Percentiles rank a stretch among this genome's conserved stretches.
Evolutionary conservation across 2,113 vertebrate genomes (phyloP).

Genomic region (Puma concolor): DNA sequence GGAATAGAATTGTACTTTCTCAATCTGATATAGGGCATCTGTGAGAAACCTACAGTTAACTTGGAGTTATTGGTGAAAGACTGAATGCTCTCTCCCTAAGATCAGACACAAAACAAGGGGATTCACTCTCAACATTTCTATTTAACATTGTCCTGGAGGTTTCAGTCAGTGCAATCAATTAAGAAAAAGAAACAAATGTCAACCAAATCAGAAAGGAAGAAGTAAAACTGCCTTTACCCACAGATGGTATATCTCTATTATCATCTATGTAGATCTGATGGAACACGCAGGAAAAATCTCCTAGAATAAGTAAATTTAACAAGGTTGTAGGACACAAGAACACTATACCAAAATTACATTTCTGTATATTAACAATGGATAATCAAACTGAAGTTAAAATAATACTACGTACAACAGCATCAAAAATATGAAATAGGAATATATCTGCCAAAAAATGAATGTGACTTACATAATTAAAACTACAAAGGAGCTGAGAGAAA

Average conservation of each 20-base stretch:
- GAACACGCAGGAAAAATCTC: not conserved
- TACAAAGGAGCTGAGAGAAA: not conserved
- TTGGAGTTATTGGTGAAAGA: not conserved
- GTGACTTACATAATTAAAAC: not conserved
- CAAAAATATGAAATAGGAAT: constrained; percentile 6
- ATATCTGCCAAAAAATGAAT: not conserved
- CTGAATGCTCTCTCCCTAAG: not conserved
- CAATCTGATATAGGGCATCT: not conserved
- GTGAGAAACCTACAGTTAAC: not conserved
- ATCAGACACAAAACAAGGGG: not conserved
- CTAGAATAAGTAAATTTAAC: not conserved
- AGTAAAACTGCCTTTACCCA: not conserved
- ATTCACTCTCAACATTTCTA: not conserved
- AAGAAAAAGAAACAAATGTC: not conserved
- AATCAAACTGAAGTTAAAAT: constrained; percentile 25
- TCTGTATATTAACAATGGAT: not conserved
- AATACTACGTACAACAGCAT: not conserved
- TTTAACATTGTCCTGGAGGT: not conserved
- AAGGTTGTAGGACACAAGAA: not conserved
- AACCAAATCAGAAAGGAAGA: not conserved
- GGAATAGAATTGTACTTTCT: not conserved
- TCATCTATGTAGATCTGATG: not conserved
- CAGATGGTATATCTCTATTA: not conserved
- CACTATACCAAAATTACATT: not conserved
- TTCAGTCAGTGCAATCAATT: not conserved